Evolutionary conservation across 2,888 invertebrate genomes (phyloP), one percentile per base, ranked within the genome.

Genomic region (Mythimna vitellina): DNA sequence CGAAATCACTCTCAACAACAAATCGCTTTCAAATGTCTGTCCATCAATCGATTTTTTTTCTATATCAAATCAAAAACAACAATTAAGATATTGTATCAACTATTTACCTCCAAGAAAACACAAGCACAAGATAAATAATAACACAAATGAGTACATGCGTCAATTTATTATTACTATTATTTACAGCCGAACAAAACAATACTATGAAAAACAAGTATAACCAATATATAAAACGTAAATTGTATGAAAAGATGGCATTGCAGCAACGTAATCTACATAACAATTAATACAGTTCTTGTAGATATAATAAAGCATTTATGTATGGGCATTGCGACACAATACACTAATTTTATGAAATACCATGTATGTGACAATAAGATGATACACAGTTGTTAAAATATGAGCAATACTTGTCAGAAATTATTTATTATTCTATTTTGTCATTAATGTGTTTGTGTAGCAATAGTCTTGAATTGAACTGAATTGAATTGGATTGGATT

Each of bases 321-420:
- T 85, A 83, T 82, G 86, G 83, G 82, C 86, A 83, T 89, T 89
- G 85, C 81, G 80, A 90, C 87, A 92, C 88, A 91, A 90, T 88
- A 81, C 86, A 89, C 91, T 89, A 92, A 92, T 85, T 92, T 90
- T 90, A 90, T 87, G 86, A 86, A 87, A 89, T 80, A 80, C 74
- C 32, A 32, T 73, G 58, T 60, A 38, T 82, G 69, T 84, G 77
- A 78, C 78, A 70, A 74, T 73, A 66, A 76, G 72, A 69, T 79
- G 77, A 61, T 61, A 64, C 57, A 85, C 89, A 88, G 79, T 85
- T 88, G 89, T 84, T 85, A 69, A 83, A 85, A 87, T 84, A 82
- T 38, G 65, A 46, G 77, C 65, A 81, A 87, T 83, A 86, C 83
- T 80, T 88, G 88, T 86, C 86, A 86, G 72, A 46, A 74, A 81